Percentiles rank a stretch among this genome's conserved stretches.
phyloP scores from a whole-genome alignment of 2,888 invertebrate species.

The Drosophila falleni region DNA sequence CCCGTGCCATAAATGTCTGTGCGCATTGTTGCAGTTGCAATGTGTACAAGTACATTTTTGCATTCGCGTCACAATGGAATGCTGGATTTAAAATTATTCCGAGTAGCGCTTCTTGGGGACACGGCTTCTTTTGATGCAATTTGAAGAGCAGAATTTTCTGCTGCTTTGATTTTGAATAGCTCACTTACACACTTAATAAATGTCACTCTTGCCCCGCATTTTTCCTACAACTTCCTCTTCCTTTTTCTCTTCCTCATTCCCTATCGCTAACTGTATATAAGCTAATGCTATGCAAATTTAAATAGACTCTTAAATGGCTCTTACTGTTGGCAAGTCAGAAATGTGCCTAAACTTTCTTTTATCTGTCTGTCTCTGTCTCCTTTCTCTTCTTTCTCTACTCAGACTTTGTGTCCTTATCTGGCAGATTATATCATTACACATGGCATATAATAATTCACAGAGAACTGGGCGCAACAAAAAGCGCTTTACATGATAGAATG shows the following conservation, averaged over 20 bases:
- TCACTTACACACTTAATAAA: conserved; percentile 75
- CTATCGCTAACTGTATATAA: background rate
- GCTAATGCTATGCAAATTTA: conserved; percentile 72
- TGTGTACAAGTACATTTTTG: background rate
- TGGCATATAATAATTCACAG: conserved; percentile 51
- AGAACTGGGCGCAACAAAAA: conserved; percentile 15
- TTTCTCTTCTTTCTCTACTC: background rate
- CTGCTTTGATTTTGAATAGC: conserved; percentile 75
- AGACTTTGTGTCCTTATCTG: background rate
- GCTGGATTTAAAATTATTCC: conserved; percentile 10
- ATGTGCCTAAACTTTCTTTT: conserved; percentile 51
- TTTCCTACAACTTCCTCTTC: too few species aligned
- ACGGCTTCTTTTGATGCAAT: conserved; percentile 24
- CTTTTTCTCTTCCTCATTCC: background rate
- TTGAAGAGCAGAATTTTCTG: conserved; percentile 62
- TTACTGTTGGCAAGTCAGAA: conserved; percentile 20
- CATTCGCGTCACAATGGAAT: conserved; percentile 53
- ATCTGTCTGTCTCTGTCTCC: conserved; percentile 21
- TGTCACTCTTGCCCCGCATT: conserved; percentile 34
- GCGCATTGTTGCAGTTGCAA: conserved; percentile 69
- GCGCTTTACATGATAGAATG: background rate
- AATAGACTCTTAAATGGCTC: conserved; percentile 56
- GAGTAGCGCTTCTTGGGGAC: conserved; percentile 1
- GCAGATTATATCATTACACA: conserved; percentile 65
- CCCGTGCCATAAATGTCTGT: conserved; percentile 72